Evolutionary conservation across 2,888 invertebrate species (phyloP).

Genomic region (Macaria notata): DNA sequence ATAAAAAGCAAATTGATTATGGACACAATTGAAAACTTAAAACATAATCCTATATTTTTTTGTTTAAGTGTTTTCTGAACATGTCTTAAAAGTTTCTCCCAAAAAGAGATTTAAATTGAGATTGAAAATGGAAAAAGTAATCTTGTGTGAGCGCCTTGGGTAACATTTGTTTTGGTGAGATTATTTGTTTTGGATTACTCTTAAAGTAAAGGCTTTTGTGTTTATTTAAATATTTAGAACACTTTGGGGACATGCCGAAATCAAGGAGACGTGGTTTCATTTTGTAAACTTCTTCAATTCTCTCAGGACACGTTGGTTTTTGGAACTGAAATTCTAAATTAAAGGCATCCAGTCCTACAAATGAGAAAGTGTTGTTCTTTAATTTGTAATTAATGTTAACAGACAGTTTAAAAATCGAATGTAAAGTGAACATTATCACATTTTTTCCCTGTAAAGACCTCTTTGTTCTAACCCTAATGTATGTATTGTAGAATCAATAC

Average conservation of each 20-base stretch:
- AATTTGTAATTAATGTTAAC: too few relatives aligned
- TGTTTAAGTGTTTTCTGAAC: conserved; percentile 4
- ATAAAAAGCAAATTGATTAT: too few relatives aligned
- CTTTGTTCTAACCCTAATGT: too few relatives aligned
- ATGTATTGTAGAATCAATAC: too few relatives aligned
- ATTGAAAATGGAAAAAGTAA: conserved; percentile 27
- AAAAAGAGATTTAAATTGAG: conserved; percentile 27
- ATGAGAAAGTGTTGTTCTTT: too few relatives aligned
- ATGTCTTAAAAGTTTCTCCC: conserved; percentile 18
- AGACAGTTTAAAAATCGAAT: too few relatives aligned
- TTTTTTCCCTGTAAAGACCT: too few relatives aligned
- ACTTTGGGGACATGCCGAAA: conserved; percentile 9
- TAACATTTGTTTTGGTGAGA: conserved; percentile 24
- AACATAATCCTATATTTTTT: too few relatives aligned
- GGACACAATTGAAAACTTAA: too few relatives aligned
- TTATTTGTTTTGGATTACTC: conserved; percentile 19
- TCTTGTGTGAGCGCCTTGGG: conserved; percentile 25
- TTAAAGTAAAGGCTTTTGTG: conserved; percentile 13
- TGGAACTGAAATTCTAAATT: too few relatives aligned
- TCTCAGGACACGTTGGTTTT: background rate
- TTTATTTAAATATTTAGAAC: conserved; percentile 14
- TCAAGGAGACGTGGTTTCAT: conserved; percentile 1
- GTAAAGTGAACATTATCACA: too few relatives aligned
- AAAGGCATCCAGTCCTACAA: too few relatives aligned
- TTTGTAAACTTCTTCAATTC: background rate